Evolutionary conservation across 2,888 invertebrate genomes (phyloP), one percentile per base, ranked within the genome.

Genomic region (Lasioglossum oenotherae): DNA sequence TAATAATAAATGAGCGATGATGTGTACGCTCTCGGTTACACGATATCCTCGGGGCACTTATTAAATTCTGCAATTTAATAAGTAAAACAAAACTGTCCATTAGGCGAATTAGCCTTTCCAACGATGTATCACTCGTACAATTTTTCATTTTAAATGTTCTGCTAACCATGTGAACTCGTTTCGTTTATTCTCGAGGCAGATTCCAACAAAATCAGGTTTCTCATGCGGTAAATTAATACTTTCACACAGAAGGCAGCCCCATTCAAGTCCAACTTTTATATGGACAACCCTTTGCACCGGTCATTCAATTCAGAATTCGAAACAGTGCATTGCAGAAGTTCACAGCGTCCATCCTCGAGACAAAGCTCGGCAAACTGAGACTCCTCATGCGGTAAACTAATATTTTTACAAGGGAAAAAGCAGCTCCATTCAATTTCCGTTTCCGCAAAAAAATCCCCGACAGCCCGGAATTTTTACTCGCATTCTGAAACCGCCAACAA

Each of bases 1-100:
- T 10, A 69, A 69, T 69, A 69, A 38, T 67, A 67, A 67, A 67
- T 67, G 79, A 73, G 60, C 60, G 74, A 69, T 44, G 67, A 69
- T 49, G 69, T 78, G n/a, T 69, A 49, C 69, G 49, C 49, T 69
- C 38, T 35, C 38, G 77, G 64, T 31, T 31, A 64, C 64, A 64
- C 16, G 64, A 64, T 27, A 31, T 6, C 60, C n/a, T 35, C 77
- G n/a, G 8, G 38, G 27, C 35, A 38, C 35, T 67, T 69, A 49
- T 38, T 16, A 69, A n/a, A 35, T 19, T 49, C 41, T 16, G 31
- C 31, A 67, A 35, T 35, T 23, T 19, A 35, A 64, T 16, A 2
- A 16, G n/a, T 64, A 31, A 27, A 31, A 16, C 27, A 31, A 6
- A 31, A 64, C 6, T 16, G 27, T 64, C 64, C 16, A n/a, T 64